phyloP scores from a whole-genome alignment of 2,888 invertebrate genomes.

The Spisula solida region DNA sequence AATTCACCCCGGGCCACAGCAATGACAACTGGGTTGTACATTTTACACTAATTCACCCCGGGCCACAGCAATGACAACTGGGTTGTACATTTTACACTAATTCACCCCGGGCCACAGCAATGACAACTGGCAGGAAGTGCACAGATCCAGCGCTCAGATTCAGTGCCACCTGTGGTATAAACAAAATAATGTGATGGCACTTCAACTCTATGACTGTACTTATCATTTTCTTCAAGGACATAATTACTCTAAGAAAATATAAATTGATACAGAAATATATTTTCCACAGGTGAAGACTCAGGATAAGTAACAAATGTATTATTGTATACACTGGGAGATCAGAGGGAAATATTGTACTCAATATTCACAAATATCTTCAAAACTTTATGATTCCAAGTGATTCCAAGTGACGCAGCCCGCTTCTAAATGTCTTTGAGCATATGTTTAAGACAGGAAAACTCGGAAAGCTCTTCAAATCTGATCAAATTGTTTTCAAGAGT shows the following conservation, averaged over 20 bases:
- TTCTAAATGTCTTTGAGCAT: constrained; percentile 47
- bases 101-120: background rate
- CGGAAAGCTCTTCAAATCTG: constrained; percentile 58
- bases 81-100: background rate
- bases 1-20: no score
- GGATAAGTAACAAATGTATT: constrained; percentile 41
- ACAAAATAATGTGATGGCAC: constrained; percentile 16
- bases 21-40: no score
- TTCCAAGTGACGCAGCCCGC: constrained; percentile 54
- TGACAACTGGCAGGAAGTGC: background rate
- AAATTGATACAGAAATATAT: constrained; percentile 41
- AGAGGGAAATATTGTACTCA: constrained; percentile 27
- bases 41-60: no score
- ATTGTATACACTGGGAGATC: constrained; percentile 24
- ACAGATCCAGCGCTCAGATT: background rate
- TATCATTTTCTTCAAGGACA: constrained; percentile 48
- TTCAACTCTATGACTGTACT: constrained; percentile 27
- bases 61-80: no score
- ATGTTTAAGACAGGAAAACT: constrained; percentile 50
- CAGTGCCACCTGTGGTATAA: constrained; percentile 38
- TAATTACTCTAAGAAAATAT: constrained; percentile 43
- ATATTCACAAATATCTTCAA: constrained; percentile 52
- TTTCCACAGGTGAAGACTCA: constrained; percentile 46
- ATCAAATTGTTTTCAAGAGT: constrained; percentile 37
- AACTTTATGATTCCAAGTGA: constrained; percentile 52